These are phyloP conservation scores for Taphrorychus bicolor DNA, from an alignment of 2,888 invertebrate genomes.

Conservation along the genomic window DNA sequence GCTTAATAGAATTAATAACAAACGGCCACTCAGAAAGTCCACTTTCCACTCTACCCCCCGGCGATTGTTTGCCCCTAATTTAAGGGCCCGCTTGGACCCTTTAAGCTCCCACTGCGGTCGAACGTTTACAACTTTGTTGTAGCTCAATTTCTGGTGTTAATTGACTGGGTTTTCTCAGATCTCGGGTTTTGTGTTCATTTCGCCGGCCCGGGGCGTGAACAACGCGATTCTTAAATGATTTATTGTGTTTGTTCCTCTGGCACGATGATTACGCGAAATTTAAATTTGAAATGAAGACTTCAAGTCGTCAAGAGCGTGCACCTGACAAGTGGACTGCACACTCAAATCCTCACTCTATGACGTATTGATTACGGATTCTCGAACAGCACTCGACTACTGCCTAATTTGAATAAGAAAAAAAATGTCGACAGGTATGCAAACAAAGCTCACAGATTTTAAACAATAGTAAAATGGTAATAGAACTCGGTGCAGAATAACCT, in stretches of 20 bases:
- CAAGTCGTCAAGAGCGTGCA: neutral
- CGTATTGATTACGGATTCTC: conserved; percentile 36
- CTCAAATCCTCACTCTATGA: conserved; percentile 15
- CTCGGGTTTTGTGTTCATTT: conserved; percentile 8
- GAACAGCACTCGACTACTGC: conserved; percentile 33
- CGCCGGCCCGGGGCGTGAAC: conserved; percentile 5
- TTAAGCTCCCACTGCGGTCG: conserved; percentile 25
- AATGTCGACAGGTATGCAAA: conserved; percentile 35
- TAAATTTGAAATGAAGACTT: conserved; percentile 23
- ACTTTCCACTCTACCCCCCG: neutral
- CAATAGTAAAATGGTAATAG: conserved; percentile 41
- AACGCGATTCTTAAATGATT: neutral
- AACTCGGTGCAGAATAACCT: conserved; percentile 36
- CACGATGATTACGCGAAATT: neutral
- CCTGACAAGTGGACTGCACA: conserved; percentile 10
- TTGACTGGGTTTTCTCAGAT: conserved; percentile 15
- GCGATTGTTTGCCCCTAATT: conserved; percentile 20
- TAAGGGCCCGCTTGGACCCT: conserved; percentile 19
- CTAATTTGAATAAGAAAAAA: conserved; percentile 38
- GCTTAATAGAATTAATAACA: too few relatives aligned
- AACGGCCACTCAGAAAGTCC: too few relatives aligned
- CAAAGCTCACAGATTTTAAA: conserved; percentile 37
- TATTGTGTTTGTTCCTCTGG: neutral
- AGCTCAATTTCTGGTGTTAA: conserved; percentile 33
- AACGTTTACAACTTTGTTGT: conserved; percentile 33